Percentiles rank a stretch among this genome's conserved stretches.
Evolutionary conservation across 2,888 invertebrate genomes (phyloP).

Genomic region (Agriotes lineatus): DNA sequence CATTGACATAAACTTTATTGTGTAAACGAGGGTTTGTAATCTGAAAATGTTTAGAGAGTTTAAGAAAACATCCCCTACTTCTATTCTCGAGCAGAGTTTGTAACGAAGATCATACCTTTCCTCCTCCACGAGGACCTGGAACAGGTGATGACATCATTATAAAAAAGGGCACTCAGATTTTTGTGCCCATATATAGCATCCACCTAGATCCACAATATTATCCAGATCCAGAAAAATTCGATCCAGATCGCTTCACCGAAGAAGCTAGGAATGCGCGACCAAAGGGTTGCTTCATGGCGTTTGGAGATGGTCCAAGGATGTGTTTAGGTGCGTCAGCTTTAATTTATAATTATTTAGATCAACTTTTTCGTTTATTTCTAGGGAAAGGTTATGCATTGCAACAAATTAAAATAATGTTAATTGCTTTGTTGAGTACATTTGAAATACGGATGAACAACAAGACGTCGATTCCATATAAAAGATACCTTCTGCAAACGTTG

Average conservation of each 20-base stretch:
- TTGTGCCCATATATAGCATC: conserved; percentile 58
- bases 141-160: conserved; percentile 49
- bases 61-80: conserved; percentile 48
- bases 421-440: conserved; percentile 43
- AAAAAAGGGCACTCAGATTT: conserved; percentile 56
- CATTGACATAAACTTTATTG: too few relatives aligned
- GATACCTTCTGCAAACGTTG: not conserved
- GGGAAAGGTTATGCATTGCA: conserved; percentile 51
- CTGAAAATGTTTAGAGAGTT: conserved; percentile 48
- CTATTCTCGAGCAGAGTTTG: conserved; percentile 48
- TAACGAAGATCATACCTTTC: conserved; percentile 51
- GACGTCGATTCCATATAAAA: conserved; percentile 44
- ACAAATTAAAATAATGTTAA: conserved; percentile 50
- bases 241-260: conserved; percentile 62
- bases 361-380: conserved; percentile 28
- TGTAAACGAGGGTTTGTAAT: too few relatives aligned
- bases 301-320: conserved; percentile 57
- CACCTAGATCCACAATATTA: conserved; percentile 62
- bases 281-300: conserved; percentile 54
- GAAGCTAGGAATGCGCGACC: conserved; percentile 53
- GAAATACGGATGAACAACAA: conserved; percentile 45
- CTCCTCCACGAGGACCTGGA: conserved; percentile 37
- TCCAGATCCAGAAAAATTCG: conserved; percentile 62
- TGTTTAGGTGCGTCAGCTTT: conserved; percentile 53
- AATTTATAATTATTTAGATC: too few relatives aligned